Conservation (phyloP, 2,888 invertebrate species). For the Polyommatus icarus region DNA sequence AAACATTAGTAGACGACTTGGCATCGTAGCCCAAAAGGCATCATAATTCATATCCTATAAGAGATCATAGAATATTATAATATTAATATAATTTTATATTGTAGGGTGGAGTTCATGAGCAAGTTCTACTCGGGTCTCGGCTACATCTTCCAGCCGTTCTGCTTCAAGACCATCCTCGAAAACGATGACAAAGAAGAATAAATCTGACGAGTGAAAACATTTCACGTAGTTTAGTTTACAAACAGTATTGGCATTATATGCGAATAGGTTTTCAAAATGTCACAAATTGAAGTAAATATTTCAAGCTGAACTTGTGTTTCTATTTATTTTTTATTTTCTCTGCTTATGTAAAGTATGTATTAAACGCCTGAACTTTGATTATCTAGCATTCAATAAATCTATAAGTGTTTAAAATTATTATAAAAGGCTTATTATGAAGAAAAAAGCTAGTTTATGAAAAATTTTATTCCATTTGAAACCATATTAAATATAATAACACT, state of each 20-base stretch:
- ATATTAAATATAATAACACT: background rate
- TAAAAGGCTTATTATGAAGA: no score
- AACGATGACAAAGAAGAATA: conserved; percentile 75
- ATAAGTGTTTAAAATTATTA: no score
- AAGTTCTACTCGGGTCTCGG: conserved; percentile 94
- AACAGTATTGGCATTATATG: conserved; percentile 54
- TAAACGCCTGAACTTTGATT: no score
- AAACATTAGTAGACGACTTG: no score
- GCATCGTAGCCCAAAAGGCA: no score
- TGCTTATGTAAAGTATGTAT: no score
- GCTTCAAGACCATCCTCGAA: conserved; percentile 87
- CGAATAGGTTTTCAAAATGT: conserved; percentile 51
- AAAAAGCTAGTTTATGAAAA: no score
- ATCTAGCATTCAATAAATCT: no score
- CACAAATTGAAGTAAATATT: conserved; percentile 64
- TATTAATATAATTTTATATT: conserved; percentile 38
- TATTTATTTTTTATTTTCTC: background rate
- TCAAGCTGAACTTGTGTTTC: conserved; percentile 59
- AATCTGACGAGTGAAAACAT: conserved; percentile 40
- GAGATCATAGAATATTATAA: background rate
- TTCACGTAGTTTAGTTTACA: conserved; percentile 52
- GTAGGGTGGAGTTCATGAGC: conserved; percentile 97
- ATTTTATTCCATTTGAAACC: background rate
- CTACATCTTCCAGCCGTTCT: conserved; percentile 91
- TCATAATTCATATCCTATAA: no score